Evolutionary conservation across 1,140 invertebrate genomes (phyloP).

Genomic region (Hyles vespertilio): DNA sequence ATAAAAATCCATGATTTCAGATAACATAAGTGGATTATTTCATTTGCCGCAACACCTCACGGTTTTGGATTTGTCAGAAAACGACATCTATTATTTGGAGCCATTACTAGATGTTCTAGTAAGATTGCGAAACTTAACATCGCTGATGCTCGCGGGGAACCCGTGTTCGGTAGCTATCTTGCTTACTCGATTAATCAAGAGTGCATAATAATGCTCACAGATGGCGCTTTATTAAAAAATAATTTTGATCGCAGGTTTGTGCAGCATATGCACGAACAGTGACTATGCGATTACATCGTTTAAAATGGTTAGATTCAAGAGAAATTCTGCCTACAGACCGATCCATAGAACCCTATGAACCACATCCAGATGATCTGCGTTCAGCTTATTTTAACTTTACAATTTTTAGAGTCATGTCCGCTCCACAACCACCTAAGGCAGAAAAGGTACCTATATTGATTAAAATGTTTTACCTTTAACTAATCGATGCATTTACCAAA

Average conservation of each 20-base stretch:
- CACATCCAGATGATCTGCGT: slow-evolving; percentile 56
- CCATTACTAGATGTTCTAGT: slow-evolving; percentile 50
- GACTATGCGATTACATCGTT: slow-evolving; percentile 31
- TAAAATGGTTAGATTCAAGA: slow-evolving; percentile 53
- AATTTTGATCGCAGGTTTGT: slow-evolving; percentile 29
- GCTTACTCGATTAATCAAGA: neutral
- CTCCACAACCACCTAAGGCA: slow-evolving; percentile 53
- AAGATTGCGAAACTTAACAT: slow-evolving; percentile 48
- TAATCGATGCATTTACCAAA: neutral
- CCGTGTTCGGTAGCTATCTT: slow-evolving; percentile 67
- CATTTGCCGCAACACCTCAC: slow-evolving; percentile 38
- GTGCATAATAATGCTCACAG: slow-evolving; percentile 20
- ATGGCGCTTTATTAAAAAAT: slow-evolving; percentile 29
- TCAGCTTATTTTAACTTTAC: slow-evolving; percentile 59
- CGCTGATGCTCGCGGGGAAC: slow-evolving; percentile 70
- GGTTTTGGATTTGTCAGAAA: slow-evolving; percentile 71
- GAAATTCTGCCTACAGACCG: slow-evolving; percentile 43
- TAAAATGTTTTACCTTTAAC: neutral
- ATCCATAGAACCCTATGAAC: slow-evolving; percentile 36
- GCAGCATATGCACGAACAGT: slow-evolving; percentile 45
- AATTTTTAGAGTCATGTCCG: slow-evolving; percentile 59
- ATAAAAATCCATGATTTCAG: slow-evolving; percentile 22
- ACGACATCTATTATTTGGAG: slow-evolving; percentile 73
- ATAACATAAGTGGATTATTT: slow-evolving; percentile 24
- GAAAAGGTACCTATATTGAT: slow-evolving; percentile 46